Evolutionary conservation across 2,888 invertebrate species (phyloP), one percentile per base, ranked within the genome.

Genomic region (Rosalia funebris): DNA sequence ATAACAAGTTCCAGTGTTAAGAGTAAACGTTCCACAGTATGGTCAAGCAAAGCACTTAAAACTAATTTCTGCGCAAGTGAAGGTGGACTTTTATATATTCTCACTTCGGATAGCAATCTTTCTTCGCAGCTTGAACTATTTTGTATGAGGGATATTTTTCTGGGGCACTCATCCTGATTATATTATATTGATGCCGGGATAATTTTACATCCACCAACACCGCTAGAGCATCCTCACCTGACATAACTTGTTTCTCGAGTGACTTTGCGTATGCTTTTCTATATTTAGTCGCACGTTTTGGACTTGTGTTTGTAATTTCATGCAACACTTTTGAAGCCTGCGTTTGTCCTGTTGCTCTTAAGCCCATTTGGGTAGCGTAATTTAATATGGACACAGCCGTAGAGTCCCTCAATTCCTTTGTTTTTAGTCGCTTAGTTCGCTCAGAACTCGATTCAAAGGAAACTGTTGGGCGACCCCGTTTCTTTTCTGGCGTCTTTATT

Each of bases 151-250:
- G 63, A 48, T 60, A 62, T 56, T 34, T 59, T 9, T 75, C 68
- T 44, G 72, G 66, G 57, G 65, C 70, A 66, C 62, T 68, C 47
- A 20, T 62, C 61, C 70, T 70, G 16, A 74, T 65, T 55, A 71
- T 52, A 48, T 62, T 25, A 44, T 58, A 58, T 34, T 74, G 67
- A 62, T 71, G 62, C 20, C 71, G 46, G 32, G 66, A 68, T 61
- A 74, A 56, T 50, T 71, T 67, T 14, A 59, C 71, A 12, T 72
- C 71, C 45, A 72, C 65, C 47, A 73, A 48, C 45, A 71, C 57
- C 25, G 69, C 57, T 60, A 73, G 32, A 50, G 70, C 71, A 57
- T 68, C 67, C 69, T 73, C 71, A 41, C 65, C 65, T 56, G 70
- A 62, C 62, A 64, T 47, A 19, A 48, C 10, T 16, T 57, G 39